Evolutionary conservation across 2,113 vertebrate species (phyloP), one percentile per base, ranked within the genome.

Genomic region (Sakesphorus luctuosus): DNA sequence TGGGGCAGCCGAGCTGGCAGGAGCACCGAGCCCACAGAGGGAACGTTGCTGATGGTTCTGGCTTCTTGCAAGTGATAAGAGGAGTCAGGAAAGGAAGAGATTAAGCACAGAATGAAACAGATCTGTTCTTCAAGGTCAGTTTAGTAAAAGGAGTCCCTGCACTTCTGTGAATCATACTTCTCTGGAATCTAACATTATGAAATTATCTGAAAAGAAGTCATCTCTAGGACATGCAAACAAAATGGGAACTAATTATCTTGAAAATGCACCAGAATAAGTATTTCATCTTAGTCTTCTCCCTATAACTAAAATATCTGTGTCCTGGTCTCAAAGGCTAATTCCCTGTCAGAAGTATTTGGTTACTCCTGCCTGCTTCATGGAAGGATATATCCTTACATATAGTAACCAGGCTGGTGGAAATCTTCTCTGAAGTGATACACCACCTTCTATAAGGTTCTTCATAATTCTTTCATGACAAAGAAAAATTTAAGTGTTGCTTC

Each of bases 51-150:
- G 86, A 1, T 56, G 92, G 61, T 13, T 29, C 75, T 78, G 67
- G 49, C 86, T 89, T 62, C 89, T 85, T 72, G 14, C 44, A 61
- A 76, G 77, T 17, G 40, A 40, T 76, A 74, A 67, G 92, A 56
- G 55, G 44, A 90, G 76, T 35, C 58, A 77, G 69, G 44, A 63
- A 84, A 83, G 38, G 71, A 73, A 52, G 82, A 73, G 63, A 28
- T n/a, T 9, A 20, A 85, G 52, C 79, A 87, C 66, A 43, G 68
- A 89, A 56, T 35, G 75, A 86, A 94, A 90, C 46, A 47, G 50
- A 83, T 49, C 67, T 73, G 89, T 72, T 89, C 81, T 82, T 94
- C 73, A 76, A 89, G 87, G 89, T 66, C 84, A 68, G 43, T n/a
- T 82, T 21, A 68, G 53, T 58, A 46, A 67, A 73, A 95, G 53